Base-by-base conservation (phyloP, 2,888 invertebrate genomes). In the Melolontha melolontha region DNA sequence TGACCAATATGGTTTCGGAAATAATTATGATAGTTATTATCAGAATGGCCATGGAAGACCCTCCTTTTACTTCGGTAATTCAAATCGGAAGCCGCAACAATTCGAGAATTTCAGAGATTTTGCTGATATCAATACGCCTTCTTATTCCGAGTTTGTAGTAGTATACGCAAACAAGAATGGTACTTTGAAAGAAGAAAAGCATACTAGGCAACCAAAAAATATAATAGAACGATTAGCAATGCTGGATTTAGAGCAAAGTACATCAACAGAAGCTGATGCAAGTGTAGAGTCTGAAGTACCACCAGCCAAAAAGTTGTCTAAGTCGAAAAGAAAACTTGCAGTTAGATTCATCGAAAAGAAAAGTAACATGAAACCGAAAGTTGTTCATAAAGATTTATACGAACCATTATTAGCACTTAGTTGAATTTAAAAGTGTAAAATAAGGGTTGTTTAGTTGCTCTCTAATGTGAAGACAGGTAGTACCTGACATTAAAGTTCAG, bases 31-130 rank as follows among this genome's bases (percentile, higher is more conserved):
- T 50, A 85, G 87, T 34, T 90, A 88, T 75, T 89, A 88, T 73
- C 89, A 90, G 69, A 91, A 91, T 76, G 90, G 92, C 0, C 91
- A 93, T 65, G 91, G 91, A 12, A 87, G 92, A 52, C 90, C 92
- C 0, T 88, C 90, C 0, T 84, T 83, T 62, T 88, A 88, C 72
- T 77, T 72, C 49, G 74, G 75, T 1, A 85, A 85, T 22, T 93
- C 93, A 77, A 91, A 92, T 0, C 91, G 91, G 4, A 91, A 92
- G 59, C 90, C 91, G 73, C 90, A 91, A 74, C 89, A 92, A 27
- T 95, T 95, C 78, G 93, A 94, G 4, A 94, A 95, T 79, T 95
- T 95, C 84, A 88, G 93, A 76, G 95, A 95, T 80, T 95, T 95
- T 78, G 95, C 95, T 0, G 95, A 95, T 76, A 95, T 95, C 64